Evolutionary conservation across 2,888 invertebrate genomes (phyloP), one percentile per base, ranked within the genome.

Genomic region (Athrips mouffetella): DNA sequence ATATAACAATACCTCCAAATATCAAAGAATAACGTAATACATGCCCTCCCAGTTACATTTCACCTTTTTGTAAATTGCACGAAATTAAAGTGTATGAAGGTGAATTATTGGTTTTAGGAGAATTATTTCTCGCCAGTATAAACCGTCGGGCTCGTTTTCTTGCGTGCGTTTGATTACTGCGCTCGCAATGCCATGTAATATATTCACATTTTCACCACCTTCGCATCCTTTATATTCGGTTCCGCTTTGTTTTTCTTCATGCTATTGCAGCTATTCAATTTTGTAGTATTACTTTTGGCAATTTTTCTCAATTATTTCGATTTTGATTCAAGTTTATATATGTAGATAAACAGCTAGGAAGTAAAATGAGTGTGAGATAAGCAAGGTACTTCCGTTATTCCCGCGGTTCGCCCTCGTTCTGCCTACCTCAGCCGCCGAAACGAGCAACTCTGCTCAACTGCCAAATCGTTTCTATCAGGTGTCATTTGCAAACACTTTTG

Each of bases 121-220:
- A 76, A 77, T 73, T 77, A 76, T 76, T 76, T 67, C 67, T 71
- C 60, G 68, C 67, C 70, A 63, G 68, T 71, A 67, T 73, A 67
- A 65, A 67, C 67, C 70, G 21, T 3, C 68, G 67, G 33, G 48
- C 42, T 67, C 72, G 73, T 68, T 74, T 69, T 72, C 75, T 83
- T 76, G 87, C 87, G 86, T 88, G 86, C 81, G 81, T 83, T 76
- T 84, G 83, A 86, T 85, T 86, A 81, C 73, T 62, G 65, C 56
- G 69, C 67, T 65, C 67, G 68, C 76, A 73, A 76, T 76, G 72
- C 79, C 69, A 73, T 74, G 75, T 84, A 85, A 87, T 87, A 80
- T 84, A 88, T 86, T 86, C 80, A 80, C 76, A 83, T 86, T 86
- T 84, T 83, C 82, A 81, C 81, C 84, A 82, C 82, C 79, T 84